Base-by-base conservation (phyloP, 2,113 vertebrate species). In the Pseudolaguvia tuberculata region DNA sequence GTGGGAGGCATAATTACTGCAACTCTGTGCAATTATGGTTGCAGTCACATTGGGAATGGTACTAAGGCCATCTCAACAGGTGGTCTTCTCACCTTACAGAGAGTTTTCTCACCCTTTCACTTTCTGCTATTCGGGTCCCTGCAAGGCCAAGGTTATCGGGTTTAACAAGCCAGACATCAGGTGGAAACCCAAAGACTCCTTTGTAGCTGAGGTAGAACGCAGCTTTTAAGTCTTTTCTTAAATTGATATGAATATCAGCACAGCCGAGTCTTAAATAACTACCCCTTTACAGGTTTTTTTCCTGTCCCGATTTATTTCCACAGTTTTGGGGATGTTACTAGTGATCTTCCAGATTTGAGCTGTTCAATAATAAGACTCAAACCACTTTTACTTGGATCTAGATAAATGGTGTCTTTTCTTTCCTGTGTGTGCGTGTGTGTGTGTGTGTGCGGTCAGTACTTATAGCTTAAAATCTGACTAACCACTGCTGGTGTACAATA, bases 1-100 rank as follows among this genome's bases (percentile, higher is more conserved):
- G 81, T 80, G 42, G 48, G 70, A 61, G 71, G 70, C 21, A 74
- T 84, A 75, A 81, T 80, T 77, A 69, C 67, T 82, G 67, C 80
- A 70, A 58, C 78, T 83, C 78, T 25, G 21, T 74, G 77, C 67
- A 1, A 47, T 59, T 65, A n/a, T 59, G 70, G 72, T 59, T 25
- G 20, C 59, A 45, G 53, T 69, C 72, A 42, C 70, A 73, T 42
- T 9, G 59, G 35, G 39, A 42, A 78, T 67, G 73, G 73, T 21
- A 75, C 47, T 21, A 47, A 48, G 45, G 50, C 48, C 48, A 61
- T 48, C 39, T 1, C 53, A 21, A 55, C 68, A 68, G 79, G 80
- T 67, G 72, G 71, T 80, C 75, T 27, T 57, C 55, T 68, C 5
- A 50, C 67, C 47, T 61, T 62, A 59, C 65, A 63, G 59, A 51